Percentiles rank a stretch among this genome's conserved stretches.
Conservation (phyloP, 1,140 invertebrate species). For the Hyphantria cunea region DNA sequence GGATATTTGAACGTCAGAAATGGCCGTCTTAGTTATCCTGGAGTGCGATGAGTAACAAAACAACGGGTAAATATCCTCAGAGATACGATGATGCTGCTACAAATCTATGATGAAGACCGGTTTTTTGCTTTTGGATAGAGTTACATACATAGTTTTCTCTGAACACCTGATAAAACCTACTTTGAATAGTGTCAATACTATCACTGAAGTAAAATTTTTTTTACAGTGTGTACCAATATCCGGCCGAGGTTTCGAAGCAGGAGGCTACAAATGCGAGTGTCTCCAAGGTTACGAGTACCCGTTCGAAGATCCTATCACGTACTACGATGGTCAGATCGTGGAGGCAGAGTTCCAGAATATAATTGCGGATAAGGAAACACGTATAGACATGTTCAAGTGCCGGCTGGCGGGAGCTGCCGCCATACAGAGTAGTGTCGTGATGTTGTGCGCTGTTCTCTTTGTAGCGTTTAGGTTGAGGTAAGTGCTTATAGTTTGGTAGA, state of each 20-base stretch:
- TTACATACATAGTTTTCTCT: no score
- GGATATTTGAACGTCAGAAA: no score
- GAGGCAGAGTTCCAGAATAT: constrained; percentile 97
- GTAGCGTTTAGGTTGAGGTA: constrained; percentile 44
- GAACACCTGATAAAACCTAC: no score
- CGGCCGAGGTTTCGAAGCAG: constrained; percentile 94
- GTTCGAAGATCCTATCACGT: constrained; percentile 96
- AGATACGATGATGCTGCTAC: no score
- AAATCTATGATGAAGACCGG: no score
- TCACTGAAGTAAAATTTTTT: no score
- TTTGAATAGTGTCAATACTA: no score
- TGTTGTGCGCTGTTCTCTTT: constrained; percentile 45
- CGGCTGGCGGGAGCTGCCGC: constrained; percentile 91
- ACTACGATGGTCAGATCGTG: constrained; percentile 97
- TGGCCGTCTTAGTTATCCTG: no score
- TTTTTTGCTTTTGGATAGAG: no score
- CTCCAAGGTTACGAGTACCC: constrained; percentile 98
- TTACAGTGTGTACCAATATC: constrained; percentile 95
- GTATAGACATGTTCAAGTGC: constrained; percentile 95
- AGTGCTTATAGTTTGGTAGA: constrained; percentile 1
- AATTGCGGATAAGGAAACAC: constrained; percentile 88
- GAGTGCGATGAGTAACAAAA: no score
- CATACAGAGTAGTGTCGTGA: constrained; percentile 79
- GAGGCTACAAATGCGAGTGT: constrained; percentile 99
- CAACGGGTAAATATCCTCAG: no score